Base-by-base conservation (phyloP, 2,797 vertebrate genomes). In the Acanthornis magna region DNA sequence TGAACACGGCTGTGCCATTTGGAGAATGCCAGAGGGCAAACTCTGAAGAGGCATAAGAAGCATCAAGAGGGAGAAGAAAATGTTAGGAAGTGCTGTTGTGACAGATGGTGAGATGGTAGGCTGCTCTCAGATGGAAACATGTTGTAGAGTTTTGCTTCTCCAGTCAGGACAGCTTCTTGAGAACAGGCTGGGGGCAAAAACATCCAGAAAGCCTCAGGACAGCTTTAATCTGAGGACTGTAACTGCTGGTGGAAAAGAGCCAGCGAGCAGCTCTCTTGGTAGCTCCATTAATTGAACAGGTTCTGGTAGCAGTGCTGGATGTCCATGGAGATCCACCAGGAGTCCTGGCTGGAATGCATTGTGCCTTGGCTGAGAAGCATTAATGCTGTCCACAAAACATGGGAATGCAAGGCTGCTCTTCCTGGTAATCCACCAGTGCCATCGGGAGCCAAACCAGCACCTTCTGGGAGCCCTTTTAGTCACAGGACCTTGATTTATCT, bases 21-120 rank as follows among this genome's bases (percentile, higher is more conserved):
- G 61, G 50, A 85, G 68, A 89, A 80, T 92, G 70, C 82, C 72
- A 91, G 87, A 80, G 91, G 89, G 53, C 38, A 85, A 93, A 88
- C 23, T 79, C 77, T 89, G 61, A 74, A 77, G 86, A 81, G 47
- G n/a, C 17, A 50, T 51, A 75, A 92, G 87, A 89, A 83, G 20
- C 20, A 80, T 43, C 54, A 74, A 94, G 60, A 88, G 60, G 55
- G 84, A 94, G 75, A 89, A 82, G 48, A 93, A 93, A 79, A 88
- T 36, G 48, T 76, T 89, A 92, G 60, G 60, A 93, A 77, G 68
- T 74, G 42, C 65, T 80, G 75, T 72, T 83, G 72, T 88, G 82
- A 92, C 79, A 92, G 82, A 83, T 93, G 82, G 85, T 78, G 68
- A 80, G 82, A 72, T 83, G 43, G 85, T 88, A 92, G 48, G 75